phyloP scores from a whole-genome alignment of 2,113 vertebrate species.

The Sisor rabdophorus region DNA sequence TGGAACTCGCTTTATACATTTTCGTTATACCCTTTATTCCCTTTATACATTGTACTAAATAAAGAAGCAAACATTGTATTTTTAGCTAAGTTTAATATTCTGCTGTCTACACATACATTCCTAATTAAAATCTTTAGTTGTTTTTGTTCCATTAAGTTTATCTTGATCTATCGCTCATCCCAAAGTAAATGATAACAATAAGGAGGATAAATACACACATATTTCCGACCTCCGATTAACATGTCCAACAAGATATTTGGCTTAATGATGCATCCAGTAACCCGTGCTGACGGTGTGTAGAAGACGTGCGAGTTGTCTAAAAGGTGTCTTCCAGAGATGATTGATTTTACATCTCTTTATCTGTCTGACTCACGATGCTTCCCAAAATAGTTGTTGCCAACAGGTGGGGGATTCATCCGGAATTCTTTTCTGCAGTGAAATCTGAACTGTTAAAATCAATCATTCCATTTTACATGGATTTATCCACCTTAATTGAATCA shows the following conservation, averaged over 20 bases:
- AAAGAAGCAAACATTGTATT: not conserved
- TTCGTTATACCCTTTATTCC: no score
- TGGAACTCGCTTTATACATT: not conserved
- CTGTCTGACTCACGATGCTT: conserved; percentile 30
- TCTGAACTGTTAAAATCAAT: conserved; percentile 21
- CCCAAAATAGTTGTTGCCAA: conserved; percentile 32
- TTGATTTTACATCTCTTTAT: conserved; percentile 49
- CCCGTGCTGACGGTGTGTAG: not conserved
- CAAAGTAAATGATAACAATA: conserved; percentile 44
- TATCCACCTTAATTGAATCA: not conserved
- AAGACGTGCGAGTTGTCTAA: not conserved
- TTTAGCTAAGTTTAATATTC: not conserved
- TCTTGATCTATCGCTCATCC: not conserved
- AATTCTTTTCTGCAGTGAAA: conserved; percentile 51
- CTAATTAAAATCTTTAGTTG: not conserved
- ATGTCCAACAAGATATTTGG: conserved; percentile 1
- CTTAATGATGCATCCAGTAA: conserved; percentile 7
- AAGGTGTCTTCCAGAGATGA: conserved; percentile 23
- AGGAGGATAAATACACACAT: conserved; percentile 27
- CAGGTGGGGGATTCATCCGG: conserved; percentile 52
- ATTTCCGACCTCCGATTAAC: not conserved
- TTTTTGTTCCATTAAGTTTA: not conserved
- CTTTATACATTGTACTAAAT: no score
- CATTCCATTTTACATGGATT: not conserved
- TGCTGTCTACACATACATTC: not conserved